Percentiles rank a stretch among this genome's conserved stretches.
Evolutionary conservation across 1,140 invertebrate species (phyloP).

Genomic region (Thereuonema tuberculata): DNA sequence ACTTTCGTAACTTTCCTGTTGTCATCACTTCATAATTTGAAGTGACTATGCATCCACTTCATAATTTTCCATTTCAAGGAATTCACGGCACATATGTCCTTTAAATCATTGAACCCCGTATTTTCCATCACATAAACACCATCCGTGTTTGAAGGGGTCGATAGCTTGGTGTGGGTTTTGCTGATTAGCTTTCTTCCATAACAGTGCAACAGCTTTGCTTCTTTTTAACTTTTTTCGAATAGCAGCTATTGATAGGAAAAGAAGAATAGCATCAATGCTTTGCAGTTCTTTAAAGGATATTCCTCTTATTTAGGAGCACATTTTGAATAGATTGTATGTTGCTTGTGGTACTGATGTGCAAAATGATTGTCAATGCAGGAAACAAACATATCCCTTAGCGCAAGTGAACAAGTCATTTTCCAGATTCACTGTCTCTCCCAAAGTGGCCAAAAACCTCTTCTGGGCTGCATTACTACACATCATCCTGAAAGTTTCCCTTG

Average conservation of each 20-base stretch:
- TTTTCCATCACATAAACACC: not conserved
- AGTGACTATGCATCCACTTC: not conserved
- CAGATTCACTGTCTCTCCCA: not conserved
- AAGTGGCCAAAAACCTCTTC: not conserved
- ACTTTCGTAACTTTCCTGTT: not conserved
- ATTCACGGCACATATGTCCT: not conserved
- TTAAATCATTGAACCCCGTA: not conserved
- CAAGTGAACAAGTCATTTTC: too few relatives aligned
- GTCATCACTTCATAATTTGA: not conserved
- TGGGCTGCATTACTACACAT: not conserved
- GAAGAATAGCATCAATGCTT: not conserved
- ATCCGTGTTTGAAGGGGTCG: not conserved
- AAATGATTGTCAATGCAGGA: not conserved
- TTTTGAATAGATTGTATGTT: not conserved
- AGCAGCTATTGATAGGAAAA: not conserved
- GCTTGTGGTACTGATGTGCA: constrained; percentile 1
- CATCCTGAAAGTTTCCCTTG: not conserved
- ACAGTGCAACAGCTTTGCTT: not conserved
- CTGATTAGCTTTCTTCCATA: constrained; percentile 1
- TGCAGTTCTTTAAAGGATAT: not conserved
- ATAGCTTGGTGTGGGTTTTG: not conserved
- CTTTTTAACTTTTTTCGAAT: not conserved
- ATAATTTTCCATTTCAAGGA: not conserved
- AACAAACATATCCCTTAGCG: not conserved
- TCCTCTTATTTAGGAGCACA: not conserved